Evolutionary conservation across 1,140 invertebrate genomes (phyloP).

Genomic region (Drosophila lini): DNA sequence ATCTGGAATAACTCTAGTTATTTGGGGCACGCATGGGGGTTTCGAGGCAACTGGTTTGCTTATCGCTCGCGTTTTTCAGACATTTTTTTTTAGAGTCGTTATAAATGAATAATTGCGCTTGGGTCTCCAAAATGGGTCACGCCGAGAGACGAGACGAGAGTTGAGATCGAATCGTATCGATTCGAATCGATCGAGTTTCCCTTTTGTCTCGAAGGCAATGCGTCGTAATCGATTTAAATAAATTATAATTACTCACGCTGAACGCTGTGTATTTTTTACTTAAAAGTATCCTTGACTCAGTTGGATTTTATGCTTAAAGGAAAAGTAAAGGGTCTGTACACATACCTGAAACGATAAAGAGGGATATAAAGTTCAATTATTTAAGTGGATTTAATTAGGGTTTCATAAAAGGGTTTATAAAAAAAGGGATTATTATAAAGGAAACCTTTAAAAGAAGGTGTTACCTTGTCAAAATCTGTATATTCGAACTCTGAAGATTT

Average conservation of each 20-base stretch:
- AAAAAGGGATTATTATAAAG: background rate
- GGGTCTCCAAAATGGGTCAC: constrained; percentile 62
- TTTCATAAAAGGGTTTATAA: background rate
- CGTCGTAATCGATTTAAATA: constrained; percentile 76
- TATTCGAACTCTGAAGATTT: constrained; percentile 10
- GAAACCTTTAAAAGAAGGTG: background rate
- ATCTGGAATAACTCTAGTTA: constrained; percentile 46
- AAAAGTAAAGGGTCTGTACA: constrained; percentile 37
- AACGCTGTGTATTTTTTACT: constrained; percentile 10
- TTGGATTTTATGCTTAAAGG: constrained; percentile 19
- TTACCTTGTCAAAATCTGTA: background rate
- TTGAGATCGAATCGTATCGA: constrained; percentile 37
- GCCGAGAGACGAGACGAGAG: constrained; percentile 21
- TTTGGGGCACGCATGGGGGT: constrained; percentile 66
- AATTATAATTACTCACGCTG: constrained; percentile 78
- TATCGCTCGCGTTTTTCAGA: constrained; percentile 38
- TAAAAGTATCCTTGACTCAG: constrained; percentile 37
- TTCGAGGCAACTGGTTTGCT: constrained; percentile 58
- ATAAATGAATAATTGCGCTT: constrained; percentile 74
- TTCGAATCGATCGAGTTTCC: constrained; percentile 60
- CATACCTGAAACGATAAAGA: constrained; percentile 65
- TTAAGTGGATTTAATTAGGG: constrained; percentile 19
- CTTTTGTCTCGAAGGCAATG: constrained; percentile 39
- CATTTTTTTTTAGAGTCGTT: constrained; percentile 63
- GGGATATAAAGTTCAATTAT: constrained; percentile 25